phyloP scores from a whole-genome alignment of 2,888 invertebrate species.

The Pristionchus japonicus region DNA sequence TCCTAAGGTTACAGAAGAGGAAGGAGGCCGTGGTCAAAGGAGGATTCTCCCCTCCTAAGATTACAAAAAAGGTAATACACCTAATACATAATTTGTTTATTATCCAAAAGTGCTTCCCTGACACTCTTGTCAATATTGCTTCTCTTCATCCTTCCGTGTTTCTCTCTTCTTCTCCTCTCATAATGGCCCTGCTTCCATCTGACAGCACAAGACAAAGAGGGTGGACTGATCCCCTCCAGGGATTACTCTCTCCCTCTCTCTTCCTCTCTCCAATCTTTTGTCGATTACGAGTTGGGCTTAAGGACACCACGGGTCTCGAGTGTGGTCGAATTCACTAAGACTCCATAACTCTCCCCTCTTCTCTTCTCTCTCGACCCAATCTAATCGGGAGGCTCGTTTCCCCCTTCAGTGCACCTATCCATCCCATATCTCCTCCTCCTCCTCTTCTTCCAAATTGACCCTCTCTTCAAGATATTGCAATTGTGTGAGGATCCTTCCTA shows the following conservation, averaged over 20 bases:
- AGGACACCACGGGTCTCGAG: slow-evolving; percentile 38
- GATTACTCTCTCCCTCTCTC: background rate
- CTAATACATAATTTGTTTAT: no score
- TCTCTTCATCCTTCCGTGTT: background rate
- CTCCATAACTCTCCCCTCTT: background rate
- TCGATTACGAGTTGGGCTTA: slow-evolving; percentile 47
- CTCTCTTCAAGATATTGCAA: slow-evolving; percentile 13
- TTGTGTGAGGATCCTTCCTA: background rate
- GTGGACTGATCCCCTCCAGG: slow-evolving; percentile 44
- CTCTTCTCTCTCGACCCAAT: background rate
- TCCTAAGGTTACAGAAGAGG: no score
- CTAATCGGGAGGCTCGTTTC: background rate
- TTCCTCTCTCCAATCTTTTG: slow-evolving; percentile 42
- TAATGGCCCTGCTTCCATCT: slow-evolving; percentile 35
- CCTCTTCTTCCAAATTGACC: slow-evolving; percentile 4
- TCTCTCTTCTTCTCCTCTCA: slow-evolving; percentile 21
- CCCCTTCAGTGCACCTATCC: background rate
- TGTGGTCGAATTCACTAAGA: slow-evolving; percentile 23
- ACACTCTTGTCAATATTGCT: background rate
- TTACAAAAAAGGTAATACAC: no score
- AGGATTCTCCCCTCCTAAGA: no score
- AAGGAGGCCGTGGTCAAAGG: no score
- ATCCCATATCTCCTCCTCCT: background rate
- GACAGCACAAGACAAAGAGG: slow-evolving; percentile 41
- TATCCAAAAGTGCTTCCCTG: background rate